A percentile compares a stretch with the other conserved stretches of the same genome.
phyloP scores from a whole-genome alignment of 1,140 invertebrate species.

The Choristoneura fumiferana region DNA sequence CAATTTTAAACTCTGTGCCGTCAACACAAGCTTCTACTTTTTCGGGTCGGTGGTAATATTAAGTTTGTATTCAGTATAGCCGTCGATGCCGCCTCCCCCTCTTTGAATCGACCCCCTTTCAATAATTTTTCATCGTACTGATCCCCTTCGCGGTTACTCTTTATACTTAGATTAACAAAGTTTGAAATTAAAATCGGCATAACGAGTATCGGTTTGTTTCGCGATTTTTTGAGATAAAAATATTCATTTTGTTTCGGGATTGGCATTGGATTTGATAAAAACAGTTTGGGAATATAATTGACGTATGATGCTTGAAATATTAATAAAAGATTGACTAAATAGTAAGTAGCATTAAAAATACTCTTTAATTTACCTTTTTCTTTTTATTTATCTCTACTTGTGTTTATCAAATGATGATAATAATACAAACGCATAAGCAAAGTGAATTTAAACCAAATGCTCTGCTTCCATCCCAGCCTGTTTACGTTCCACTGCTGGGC shows the following conservation, averaged over 20 bases:
- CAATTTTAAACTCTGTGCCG: conserved; percentile 24
- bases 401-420: no score
- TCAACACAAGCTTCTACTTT: conserved; percentile 19
- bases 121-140: conserved; percentile 77
- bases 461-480: no score
- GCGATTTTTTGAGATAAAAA: background rate
- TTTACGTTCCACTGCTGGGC: no score
- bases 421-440: no score
- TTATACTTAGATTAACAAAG: conserved; percentile 75
- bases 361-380: no score
- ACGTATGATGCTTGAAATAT: no score
- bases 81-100: conserved; percentile 58
- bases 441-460: no score
- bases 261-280: no score
- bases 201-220: conserved; percentile 49
- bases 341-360: no score
- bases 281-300: no score
- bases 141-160: conserved; percentile 71
- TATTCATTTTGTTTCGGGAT: background rate
- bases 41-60: conserved; percentile 25
- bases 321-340: no score
- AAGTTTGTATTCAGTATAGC: conserved; percentile 45
- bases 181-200: conserved; percentile 72
- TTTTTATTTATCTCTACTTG: no score
- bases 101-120: conserved; percentile 63